These are phyloP conservation scores for Lordiphosa mommai DNA, from an alignment of 1,140 invertebrate species.

Conservation along the genomic window DNA sequence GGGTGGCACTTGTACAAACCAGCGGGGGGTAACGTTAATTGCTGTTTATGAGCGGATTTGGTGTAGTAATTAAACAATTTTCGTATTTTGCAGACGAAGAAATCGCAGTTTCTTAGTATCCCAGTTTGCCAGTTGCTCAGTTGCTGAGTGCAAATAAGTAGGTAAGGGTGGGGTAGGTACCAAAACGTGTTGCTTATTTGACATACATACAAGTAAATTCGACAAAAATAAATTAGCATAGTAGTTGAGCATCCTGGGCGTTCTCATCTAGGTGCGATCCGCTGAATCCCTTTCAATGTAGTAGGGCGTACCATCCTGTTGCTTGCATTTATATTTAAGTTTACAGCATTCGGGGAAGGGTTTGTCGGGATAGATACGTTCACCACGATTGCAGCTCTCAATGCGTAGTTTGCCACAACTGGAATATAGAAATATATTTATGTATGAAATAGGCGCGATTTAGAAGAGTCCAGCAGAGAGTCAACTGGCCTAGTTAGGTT, in stretches of 20 bases:
- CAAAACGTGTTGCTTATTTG: slow-evolving; percentile 25
- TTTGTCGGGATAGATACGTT: slow-evolving; percentile 56
- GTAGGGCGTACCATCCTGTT: slow-evolving; percentile 48
- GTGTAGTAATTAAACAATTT: slow-evolving; percentile 63
- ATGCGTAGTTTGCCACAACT: slow-evolving; percentile 67
- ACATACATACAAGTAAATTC: slow-evolving; percentile 15
- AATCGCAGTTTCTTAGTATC: neutral
- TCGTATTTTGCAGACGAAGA: slow-evolving; percentile 7
- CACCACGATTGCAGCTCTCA: slow-evolving; percentile 66
- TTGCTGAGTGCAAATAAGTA: no score
- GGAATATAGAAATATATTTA: neutral
- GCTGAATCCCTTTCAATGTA: slow-evolving; percentile 59
- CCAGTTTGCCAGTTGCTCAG: no score
- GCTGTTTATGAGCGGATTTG: slow-evolving; percentile 69
- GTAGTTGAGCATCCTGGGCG: slow-evolving; percentile 1
- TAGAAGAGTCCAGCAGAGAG: no score
- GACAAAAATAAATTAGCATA: slow-evolving; percentile 29
- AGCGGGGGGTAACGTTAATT: slow-evolving; percentile 49
- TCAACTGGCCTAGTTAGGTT: no score
- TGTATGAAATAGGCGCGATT: no score
- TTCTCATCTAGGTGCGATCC: slow-evolving; percentile 18
- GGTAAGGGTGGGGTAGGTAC: no score
- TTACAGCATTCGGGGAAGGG: slow-evolving; percentile 73
- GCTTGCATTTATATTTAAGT: slow-evolving; percentile 69
- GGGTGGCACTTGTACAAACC: slow-evolving; percentile 15